Base-by-base conservation (phyloP, 2,113 vertebrate species). In the Aspidoscelis tigris region DNA sequence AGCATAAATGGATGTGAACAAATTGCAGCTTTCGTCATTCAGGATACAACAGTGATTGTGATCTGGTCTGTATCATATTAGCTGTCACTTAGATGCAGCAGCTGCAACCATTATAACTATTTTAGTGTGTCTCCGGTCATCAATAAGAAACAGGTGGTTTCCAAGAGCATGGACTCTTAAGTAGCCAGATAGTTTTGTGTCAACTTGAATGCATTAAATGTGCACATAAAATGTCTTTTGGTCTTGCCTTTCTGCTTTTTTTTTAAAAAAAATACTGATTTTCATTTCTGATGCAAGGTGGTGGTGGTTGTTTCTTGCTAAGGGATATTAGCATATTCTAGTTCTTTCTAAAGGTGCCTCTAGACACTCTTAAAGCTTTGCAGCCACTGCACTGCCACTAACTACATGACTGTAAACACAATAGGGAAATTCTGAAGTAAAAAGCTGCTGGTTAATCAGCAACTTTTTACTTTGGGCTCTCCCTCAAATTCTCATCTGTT, bases 21-120 rank as follows among this genome's bases (percentile, higher is more conserved):
- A 70, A 78, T 20, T 82, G 43, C 21, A 83, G 39, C 55, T 90
- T 86, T 82, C 88, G 47, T 73, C 86, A 22, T 75, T 83, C 89
- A 82, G 43, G 78, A 12, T 0, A 5, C 84, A 69, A 74, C 75
- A 86, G 81, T 72, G 4, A 43, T 44, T 7, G 47, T 61, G 41
- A 22, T 39, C 65, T 76, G 26, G 55, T 53, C 39, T 78, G 66
- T 61, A 61, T 43, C 43, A 65, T 65, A 47, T 33, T 61, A 58
- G 4, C 39, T 83, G 50, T 68, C 66, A 83, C 18, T 65, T 73
- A 81, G 70, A 6, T 26, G 14, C 53, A 81, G 69, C 66, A 22
- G 12, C 39, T 53, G 47, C 50, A 68, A 69, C 14, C 50, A 50
- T 65, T 83, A 53, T 20, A 10, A 74, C 64, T 33, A 66, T 39